Evolutionary conservation across 92 coral and sea anemone species (phyloP), one percentile per base, ranked within the genome.

Genomic region (Isaurus tuberculatus): DNA sequence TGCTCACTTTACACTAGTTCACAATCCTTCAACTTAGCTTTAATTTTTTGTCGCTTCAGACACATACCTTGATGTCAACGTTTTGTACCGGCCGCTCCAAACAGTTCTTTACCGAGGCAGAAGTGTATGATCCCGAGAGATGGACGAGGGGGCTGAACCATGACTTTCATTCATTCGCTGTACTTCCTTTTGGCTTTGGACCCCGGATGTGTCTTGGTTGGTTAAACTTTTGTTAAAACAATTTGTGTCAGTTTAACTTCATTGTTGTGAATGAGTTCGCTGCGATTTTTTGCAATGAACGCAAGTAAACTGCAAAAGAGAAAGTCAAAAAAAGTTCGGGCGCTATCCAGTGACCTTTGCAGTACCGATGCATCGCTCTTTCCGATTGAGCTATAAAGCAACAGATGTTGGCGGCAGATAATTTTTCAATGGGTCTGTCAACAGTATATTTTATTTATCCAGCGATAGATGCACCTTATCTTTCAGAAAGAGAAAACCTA

Each of bases 191-290:
- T 36, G 82, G 82, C 26, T 60, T 34, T 36, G 82, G 82, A 32
- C 55, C 82, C 67, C 82, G 82, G 69, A 77, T 77, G 82, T 77
- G 82, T 3, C 69, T 77, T 77, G 82, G 82, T 77, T 34, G 5
- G 82, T 77, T 36, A 27, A 27, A 26, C 68, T 2, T 63, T 63
- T 22, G n/a, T 26, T 23, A 1, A 15, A 51, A 14, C n/a, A n/a
- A n/a, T n/a, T 51, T 36, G 4, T 36, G 2, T 17, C 23, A 55
- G n/a, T 26, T 16, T 51, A 5, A 15, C 2, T 2, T 16, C 23
- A 17, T n/a, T 5, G 8, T 0, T 55, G 3, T 55, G 9, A 22
- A 0, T 0, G 20, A 53, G 3, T 17, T 1, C 2, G 61, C n/a
- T 19, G 0, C 3, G 3, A 19, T 53, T 17, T 53, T 5, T 13